Evolutionary conservation across 2,797 vertebrate genomes (phyloP).

Genomic region (Sparidentex hasta): DNA sequence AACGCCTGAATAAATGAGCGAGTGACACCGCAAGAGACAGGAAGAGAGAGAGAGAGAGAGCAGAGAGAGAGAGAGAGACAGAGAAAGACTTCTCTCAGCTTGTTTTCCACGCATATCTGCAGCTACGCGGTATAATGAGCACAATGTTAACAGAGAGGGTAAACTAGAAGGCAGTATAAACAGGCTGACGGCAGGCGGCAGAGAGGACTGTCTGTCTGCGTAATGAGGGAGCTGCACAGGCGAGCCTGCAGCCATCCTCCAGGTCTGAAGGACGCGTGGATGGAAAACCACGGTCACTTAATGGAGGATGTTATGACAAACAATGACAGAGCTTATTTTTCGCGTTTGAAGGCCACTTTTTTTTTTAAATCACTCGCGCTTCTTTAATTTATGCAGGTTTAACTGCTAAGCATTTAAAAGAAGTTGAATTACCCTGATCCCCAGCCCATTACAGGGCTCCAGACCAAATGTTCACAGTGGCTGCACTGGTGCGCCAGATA

Average conservation of each 20-base stretch:
- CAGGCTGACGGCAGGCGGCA: constrained; percentile 57
- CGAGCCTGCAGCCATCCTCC: constrained; percentile 4
- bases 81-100: constrained; percentile 45
- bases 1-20: constrained; percentile 51
- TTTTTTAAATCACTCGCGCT: neutral
- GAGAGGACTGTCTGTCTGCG: constrained; percentile 43
- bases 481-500: too few relatives aligned
- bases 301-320: constrained; percentile 16
- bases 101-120: constrained; percentile 62
- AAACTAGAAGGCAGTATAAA: constrained; percentile 68
- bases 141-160: constrained; percentile 71
- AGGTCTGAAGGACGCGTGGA: constrained; percentile 19
- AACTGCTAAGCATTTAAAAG: constrained; percentile 8
- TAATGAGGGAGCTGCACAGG: constrained; percentile 54
- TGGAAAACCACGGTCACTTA: constrained; percentile 16
- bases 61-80: constrained; percentile 20
- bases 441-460: neutral
- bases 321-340: neutral
- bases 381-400: constrained; percentile 6
- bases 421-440: neutral
- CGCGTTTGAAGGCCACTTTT: neutral
- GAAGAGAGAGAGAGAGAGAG: constrained; percentile 13
- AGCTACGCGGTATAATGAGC: constrained; percentile 68
- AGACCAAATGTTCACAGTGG: too few relatives aligned
- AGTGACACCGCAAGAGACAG: constrained; percentile 32